phyloP scores from a whole-genome alignment of 2,888 invertebrate species.

The Cephus pulcher region DNA sequence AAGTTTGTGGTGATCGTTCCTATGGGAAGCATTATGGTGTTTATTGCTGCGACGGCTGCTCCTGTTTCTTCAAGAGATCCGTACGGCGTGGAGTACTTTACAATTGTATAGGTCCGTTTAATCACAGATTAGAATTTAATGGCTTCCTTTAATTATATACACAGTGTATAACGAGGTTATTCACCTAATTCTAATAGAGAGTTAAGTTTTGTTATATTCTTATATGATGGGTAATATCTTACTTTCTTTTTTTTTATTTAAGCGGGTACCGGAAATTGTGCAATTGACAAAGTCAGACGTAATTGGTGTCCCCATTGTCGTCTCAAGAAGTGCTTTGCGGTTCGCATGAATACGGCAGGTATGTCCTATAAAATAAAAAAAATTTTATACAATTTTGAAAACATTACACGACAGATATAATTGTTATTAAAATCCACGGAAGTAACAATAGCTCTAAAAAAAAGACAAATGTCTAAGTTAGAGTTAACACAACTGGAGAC shows the following conservation, averaged over 20 bases:
- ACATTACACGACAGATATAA: neutral
- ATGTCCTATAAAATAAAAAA: slow-evolving; percentile 26
- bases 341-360: slow-evolving; percentile 84
- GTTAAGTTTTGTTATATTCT: neutral
- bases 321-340: slow-evolving; percentile 80
- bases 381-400: neutral
- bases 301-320: slow-evolving; percentile 92
- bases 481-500: neutral
- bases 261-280: slow-evolving; percentile 80
- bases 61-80: slow-evolving; percentile 90
- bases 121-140: too few species aligned
- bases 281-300: slow-evolving; percentile 82
- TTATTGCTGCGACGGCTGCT: slow-evolving; percentile 88
- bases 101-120: slow-evolving; percentile 76
- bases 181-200: too few species aligned
- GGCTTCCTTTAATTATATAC: too few species aligned
- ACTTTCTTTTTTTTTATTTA: slow-evolving; percentile 29
- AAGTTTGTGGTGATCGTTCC: slow-evolving; percentile 85
- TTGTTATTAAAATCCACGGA: neutral
- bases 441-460: slow-evolving; percentile 11
- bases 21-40: slow-evolving; percentile 89
- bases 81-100: slow-evolving; percentile 80
- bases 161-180: too few species aligned
- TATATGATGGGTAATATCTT: too few species aligned
- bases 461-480: slow-evolving; percentile 2